Percentiles rank a stretch among this genome's conserved stretches.
phyloP scores from a whole-genome alignment of 2,888 invertebrate species.

The Lottia gigantea region DNA sequence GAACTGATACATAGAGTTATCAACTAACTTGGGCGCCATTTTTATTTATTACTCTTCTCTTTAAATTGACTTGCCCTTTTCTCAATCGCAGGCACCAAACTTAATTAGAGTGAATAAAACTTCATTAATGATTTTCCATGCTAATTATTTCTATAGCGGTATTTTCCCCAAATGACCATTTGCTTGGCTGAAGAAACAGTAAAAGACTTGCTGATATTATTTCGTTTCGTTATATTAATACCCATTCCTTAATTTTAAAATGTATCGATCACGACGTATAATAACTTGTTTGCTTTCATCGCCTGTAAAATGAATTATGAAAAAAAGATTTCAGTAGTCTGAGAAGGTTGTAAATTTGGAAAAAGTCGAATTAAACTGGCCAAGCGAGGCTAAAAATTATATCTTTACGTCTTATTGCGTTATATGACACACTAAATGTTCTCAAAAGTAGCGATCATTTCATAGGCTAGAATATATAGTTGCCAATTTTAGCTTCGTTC shows the following conservation, averaged over 20 bases:
- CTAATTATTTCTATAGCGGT: conserved; percentile 25
- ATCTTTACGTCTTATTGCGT: conserved; percentile 5
- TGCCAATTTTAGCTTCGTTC: conserved; percentile 7
- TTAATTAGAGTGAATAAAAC: conserved; percentile 25
- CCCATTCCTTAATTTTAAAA: background rate
- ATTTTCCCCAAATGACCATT: conserved; percentile 12
- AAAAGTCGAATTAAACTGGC: background rate
- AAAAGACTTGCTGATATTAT: background rate
- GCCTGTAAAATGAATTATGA: background rate
- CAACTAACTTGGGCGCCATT: conserved; percentile 1
- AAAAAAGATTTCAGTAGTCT: background rate
- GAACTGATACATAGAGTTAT: conserved; percentile 20
- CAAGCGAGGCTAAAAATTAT: background rate
- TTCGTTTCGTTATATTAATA: background rate
- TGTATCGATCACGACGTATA: background rate
- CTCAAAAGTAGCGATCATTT: background rate
- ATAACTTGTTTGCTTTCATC: conserved; percentile 10
- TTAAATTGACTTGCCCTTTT: conserved; percentile 11
- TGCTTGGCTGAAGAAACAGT: background rate
- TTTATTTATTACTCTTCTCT: conserved; percentile 2
- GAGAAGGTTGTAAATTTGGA: conserved; percentile 2
- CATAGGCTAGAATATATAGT: conserved; percentile 6
- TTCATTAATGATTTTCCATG: conserved; percentile 27
- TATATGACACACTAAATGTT: background rate
- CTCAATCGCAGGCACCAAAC: conserved; percentile 13